Evolutionary conservation across 2,797 vertebrate species (phyloP).

Genomic region (Eulemur coronatus): DNA sequence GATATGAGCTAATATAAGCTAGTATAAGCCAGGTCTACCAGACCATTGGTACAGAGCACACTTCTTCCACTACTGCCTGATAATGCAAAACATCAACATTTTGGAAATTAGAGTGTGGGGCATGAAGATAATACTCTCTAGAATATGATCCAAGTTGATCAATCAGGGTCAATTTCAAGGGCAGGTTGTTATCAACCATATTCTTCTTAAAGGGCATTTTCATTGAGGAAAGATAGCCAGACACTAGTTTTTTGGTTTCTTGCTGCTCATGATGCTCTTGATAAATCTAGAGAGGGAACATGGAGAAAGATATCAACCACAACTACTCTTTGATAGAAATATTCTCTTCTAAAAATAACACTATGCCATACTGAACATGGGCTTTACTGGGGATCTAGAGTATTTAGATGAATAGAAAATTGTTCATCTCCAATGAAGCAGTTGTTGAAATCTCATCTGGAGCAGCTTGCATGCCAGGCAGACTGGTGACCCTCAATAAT

Average conservation of each 20-base stretch:
- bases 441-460: neutral
- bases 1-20: neutral
- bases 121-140: neutral
- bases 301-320: neutral
- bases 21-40: no score
- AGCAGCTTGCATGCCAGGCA: neutral
- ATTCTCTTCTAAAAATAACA: neutral
- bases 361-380: neutral
- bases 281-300: neutral
- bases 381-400: neutral
- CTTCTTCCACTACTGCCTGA: neutral
- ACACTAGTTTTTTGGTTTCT: neutral
- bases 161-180: neutral
- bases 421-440: neutral
- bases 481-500: neutral
- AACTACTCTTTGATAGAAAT: neutral
- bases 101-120: neutral
- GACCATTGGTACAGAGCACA: neutral
- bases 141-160: neutral
- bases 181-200: neutral
- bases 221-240: neutral
- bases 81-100: neutral
- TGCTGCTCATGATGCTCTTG: neutral
- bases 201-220: neutral
- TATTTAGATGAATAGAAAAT: neutral